phyloP scores from a whole-genome alignment of 2,113 vertebrate genomes.

The Chroicocephalus ridibundus region DNA sequence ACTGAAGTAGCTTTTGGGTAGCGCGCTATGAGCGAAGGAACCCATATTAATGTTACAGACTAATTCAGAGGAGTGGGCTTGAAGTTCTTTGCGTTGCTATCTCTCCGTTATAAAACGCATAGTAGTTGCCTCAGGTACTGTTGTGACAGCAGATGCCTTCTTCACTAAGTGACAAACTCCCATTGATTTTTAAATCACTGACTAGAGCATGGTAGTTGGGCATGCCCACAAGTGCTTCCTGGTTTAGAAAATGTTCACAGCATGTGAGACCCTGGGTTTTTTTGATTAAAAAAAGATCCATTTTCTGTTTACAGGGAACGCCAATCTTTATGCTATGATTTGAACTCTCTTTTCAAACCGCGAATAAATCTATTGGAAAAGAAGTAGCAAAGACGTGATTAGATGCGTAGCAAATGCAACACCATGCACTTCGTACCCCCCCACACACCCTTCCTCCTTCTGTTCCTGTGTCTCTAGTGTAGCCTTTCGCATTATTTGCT shows the following conservation, averaged over 20 bases:
- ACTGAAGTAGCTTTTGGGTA: background rate
- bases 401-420: background rate
- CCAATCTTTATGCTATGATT: background rate
- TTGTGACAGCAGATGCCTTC: background rate
- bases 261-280: background rate
- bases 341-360: background rate
- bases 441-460: background rate
- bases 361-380: background rate
- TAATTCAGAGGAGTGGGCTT: background rate
- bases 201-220: background rate
- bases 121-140: background rate
- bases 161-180: background rate
- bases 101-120: background rate
- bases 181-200: background rate
- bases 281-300: background rate
- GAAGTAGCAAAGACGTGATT: background rate
- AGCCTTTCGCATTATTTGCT: background rate
- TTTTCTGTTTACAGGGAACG: background rate
- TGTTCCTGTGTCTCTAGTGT: background rate
- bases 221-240: background rate
- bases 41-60: background rate
- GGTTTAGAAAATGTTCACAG: background rate
- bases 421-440: background rate
- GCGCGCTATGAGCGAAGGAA: accelerated
- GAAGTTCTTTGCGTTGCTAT: background rate